Base-by-base conservation (phyloP, 2,888 invertebrate species). In the Cataglyphis rosenhaueri region DNA sequence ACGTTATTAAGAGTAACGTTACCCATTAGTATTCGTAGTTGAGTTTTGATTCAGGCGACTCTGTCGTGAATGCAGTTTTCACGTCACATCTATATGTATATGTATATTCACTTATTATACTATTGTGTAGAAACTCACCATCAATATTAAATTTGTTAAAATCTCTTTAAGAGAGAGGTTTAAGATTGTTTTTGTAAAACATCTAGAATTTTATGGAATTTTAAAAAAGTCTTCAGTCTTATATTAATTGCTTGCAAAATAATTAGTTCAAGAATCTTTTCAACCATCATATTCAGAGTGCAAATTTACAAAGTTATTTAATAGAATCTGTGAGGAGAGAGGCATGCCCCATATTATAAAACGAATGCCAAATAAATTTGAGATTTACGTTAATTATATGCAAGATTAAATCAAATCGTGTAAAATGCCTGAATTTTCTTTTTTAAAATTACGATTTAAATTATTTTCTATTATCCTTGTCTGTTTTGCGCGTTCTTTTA, bases 401-500 rank as follows among this genome's bases (percentile, higher is more conserved):
- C 32, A 6, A 2, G 21, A 18, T 48, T 44, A 32, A 78, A 68
- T 21, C 8, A 10, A 2, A 18, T 68, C 25, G 59, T 76, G 66
- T n/a, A 76, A 65, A 68, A 44, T 29, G 15, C 12, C 29, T 10
- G 8, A 68, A 15, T 68, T 59, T 21, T 68, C n/a, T 44, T 32
- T 12, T 32, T 32, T 18, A 12, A 6, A 57, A 38, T 18, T 38
- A 57, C 12, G 12, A n/a, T 41, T 59, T 57, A 6, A 1, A 29
- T 29, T 48, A 18, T 41, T 35, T 25, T 68, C 18, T 68, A 15
- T 32, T 12, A 41, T 66, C 68, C 15, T 52, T 68, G 59, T 79
- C 70, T 61, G 44, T 59, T 25, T 70, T 44, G 59, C 25, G n/a
- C 59, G 59, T 59, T 59, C 21, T 44, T 59, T 59, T 25, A 59